Conservation (phyloP, 2,888 invertebrate species). For the Cephalotes varians region DNA sequence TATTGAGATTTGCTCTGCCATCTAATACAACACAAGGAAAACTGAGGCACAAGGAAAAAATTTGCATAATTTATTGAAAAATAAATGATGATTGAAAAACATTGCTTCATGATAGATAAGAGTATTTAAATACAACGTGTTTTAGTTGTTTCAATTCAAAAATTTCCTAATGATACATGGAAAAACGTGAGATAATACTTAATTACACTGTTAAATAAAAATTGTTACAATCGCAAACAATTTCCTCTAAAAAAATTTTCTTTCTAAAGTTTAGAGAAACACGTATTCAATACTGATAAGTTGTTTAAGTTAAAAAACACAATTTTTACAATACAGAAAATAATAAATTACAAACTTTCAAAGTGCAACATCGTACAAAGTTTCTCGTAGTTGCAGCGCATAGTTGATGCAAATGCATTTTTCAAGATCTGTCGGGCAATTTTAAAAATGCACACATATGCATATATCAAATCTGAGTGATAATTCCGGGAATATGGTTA, state of each 20-base stretch:
- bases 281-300: background rate
- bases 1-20: background rate
- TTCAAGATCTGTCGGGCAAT: background rate
- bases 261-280: background rate
- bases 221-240: background rate
- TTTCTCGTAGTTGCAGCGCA: background rate
- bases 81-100: background rate
- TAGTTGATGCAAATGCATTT: background rate
- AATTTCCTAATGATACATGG: background rate
- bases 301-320: conserved; percentile 1
- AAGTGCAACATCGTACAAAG: background rate
- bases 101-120: background rate
- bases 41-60: background rate
- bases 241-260: background rate
- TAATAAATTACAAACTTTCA: conserved; percentile 8
- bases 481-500: background rate
- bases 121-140: background rate
- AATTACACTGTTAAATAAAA: background rate
- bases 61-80: background rate
- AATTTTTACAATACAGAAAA: background rate
- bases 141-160: background rate
- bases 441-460: background rate
- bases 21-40: background rate
- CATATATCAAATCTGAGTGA: background rate
- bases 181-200: background rate